Evolutionary conservation across 2,113 vertebrate species (phyloP).

Genomic region (Empidonax alnorum): DNA sequence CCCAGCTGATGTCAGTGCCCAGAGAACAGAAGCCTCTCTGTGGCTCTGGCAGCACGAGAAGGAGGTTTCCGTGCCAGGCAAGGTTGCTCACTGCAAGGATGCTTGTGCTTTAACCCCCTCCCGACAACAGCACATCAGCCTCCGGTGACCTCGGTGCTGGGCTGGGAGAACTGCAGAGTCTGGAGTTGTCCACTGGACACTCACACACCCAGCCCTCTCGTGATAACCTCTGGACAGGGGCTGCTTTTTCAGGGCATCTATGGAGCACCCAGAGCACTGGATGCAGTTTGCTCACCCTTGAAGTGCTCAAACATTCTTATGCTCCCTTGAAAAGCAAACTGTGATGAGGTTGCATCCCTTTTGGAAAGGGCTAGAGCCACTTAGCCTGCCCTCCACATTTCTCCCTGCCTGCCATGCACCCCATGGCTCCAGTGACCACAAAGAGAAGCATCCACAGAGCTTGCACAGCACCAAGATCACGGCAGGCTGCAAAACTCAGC

Average conservation of each 20-base stretch:
- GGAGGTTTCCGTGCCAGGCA: constrained; percentile 15
- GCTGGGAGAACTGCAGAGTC: not conserved
- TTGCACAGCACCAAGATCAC: not conserved
- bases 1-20: constrained; percentile 43
- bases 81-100: constrained; percentile 1
- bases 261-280: not conserved
- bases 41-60: not conserved
- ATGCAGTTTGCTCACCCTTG: not conserved
- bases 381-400: not conserved
- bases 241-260: not conserved
- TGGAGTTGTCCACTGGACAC: not conserved
- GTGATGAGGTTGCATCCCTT: not conserved
- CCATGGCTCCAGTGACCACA: fast-evolving
- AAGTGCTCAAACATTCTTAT: not conserved
- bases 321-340: not conserved
- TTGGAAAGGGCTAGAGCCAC: not conserved
- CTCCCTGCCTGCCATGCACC: not conserved
- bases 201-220: not conserved
- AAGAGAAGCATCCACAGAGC: not conserved
- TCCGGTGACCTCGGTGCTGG: not conserved
- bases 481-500: not conserved
- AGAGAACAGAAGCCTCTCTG: constrained; percentile 24
- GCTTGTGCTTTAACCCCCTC: constrained; percentile 2
- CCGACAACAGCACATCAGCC: not conserved
- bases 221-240: not conserved